A percentile compares a stretch with the other conserved stretches of the same genome.
Evolutionary conservation across 2,797 vertebrate species (phyloP).

Genomic region (Sebastiscus tertius): DNA sequence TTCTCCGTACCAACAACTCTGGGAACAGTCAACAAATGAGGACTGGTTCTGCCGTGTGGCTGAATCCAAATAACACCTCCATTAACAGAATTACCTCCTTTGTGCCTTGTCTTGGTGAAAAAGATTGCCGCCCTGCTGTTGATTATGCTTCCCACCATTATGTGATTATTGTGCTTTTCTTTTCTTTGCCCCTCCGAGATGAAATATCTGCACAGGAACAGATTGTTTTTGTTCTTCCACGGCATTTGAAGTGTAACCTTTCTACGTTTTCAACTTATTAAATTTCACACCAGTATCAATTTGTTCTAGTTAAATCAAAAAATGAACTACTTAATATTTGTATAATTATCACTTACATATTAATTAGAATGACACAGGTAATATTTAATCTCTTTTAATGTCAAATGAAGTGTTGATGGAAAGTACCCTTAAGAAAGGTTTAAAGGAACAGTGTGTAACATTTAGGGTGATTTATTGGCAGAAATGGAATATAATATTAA

Average conservation of each 20-base stretch:
- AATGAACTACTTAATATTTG: neutral
- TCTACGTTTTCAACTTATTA: neutral
- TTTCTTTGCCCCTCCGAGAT: conserved; percentile 37
- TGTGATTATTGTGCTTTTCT: conserved; percentile 50
- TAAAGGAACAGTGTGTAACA: too few species aligned
- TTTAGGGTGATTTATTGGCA: too few species aligned
- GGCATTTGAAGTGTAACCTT: conserved; percentile 1
- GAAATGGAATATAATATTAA: too few species aligned
- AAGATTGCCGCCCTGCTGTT: conserved; percentile 49
- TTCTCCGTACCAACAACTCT: conserved; percentile 45
- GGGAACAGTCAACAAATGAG: conserved; percentile 53
- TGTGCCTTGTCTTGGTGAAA: conserved; percentile 34
- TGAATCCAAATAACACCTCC: conserved; percentile 58
- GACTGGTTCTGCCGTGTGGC: conserved; percentile 12
- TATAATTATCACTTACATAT: neutral
- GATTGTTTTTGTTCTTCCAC: conserved; percentile 39
- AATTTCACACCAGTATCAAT: neutral
- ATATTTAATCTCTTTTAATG: neutral
- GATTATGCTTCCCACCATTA: conserved; percentile 49
- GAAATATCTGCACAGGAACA: conserved; percentile 40
- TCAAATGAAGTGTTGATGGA: neutral
- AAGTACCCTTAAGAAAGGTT: neutral
- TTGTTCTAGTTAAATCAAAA: conserved; percentile 4
- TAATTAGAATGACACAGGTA: neutral
- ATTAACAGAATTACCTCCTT: conserved; percentile 47